phyloP scores from a whole-genome alignment of 2,113 vertebrate species.

The Tretioscincus oriximinensis region DNA sequence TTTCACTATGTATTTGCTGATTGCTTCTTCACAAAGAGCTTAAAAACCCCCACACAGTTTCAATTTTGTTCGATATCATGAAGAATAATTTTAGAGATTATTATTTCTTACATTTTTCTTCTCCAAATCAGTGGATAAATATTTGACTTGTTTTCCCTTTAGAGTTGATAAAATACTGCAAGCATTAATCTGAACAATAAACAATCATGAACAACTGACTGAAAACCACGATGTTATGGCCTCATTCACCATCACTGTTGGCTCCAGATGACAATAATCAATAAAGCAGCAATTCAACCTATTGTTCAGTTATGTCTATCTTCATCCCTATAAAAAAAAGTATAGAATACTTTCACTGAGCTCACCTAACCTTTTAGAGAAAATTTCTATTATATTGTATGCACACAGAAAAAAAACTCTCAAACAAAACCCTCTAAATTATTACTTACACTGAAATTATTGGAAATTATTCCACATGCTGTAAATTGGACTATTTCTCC shows the following conservation, averaged over 20 bases:
- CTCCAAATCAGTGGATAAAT: neutral
- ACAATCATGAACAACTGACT: neutral
- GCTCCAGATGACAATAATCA: neutral
- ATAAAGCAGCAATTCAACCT: neutral
- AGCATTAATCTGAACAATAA: neutral
- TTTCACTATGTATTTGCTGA: neutral
- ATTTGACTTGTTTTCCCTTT: neutral
- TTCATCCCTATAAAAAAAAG: neutral
- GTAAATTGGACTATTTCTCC: neutral
- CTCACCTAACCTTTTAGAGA: neutral
- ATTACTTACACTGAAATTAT: neutral
- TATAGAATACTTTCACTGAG: neutral
- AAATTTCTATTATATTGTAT: neutral
- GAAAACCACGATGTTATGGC: neutral
- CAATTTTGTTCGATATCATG: neutral
- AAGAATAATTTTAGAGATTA: fast-evolving
- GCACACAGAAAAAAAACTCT: too few relatives aligned
- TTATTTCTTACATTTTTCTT: neutral
- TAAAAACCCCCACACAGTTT: neutral
- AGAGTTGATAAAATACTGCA: neutral
- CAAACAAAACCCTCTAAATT: too few relatives aligned
- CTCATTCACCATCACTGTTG: too few relatives aligned
- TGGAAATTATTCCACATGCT: neutral
- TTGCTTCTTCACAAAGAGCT: neutral
- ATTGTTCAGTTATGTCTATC: neutral